Base-by-base conservation (phyloP, 2,113 vertebrate species). In the Emydura subglobosa region DNA sequence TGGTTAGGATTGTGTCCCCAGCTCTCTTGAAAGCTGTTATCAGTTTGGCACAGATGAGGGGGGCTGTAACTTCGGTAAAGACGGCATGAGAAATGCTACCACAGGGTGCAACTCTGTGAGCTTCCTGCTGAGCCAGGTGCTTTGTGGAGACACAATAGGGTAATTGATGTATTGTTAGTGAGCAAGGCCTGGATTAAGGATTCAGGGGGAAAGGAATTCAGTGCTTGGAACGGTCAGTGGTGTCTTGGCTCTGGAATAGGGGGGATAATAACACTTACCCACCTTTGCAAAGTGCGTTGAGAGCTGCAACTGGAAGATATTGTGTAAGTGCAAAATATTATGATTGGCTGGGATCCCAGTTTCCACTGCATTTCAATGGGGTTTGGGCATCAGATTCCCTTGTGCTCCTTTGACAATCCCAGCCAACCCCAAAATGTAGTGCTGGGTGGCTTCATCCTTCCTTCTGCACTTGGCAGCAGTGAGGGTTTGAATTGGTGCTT, bases 121-220 rank as follows among this genome's bases (percentile, higher is more conserved):
- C 51, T 53, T 22, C 6, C 0, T 68, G 6, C 44, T 0, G 5
- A 81, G 85, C 86, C 92, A 1, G 87, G 85, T 27, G 92, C 89
- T 65, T 5, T 0, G 83, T 65, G 94, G 31, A 86, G 50, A 10
- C 5, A 50, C 88, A 0, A 1, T 1, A 0, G 5, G 55, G 72
- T 0, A 0, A 0, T n/a, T 80, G 53, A 78, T 29, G 42, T 25
- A 78, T 47, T 78, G 7, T 0, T 1, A 19, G 4, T 0, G 82
- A 14, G 21, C 83, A 5, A 87, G 83, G 54, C 88, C 55, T 29
- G 0, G 0, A 0, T 31, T 0, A 0, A 11, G 0, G 92, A 7
- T 53, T 82, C 5, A 79, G 0, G 68, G 29, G 78, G 80, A 21
- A 78, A 78, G 74, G 82, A 85, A 86, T 0, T 2, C 1, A 79